Conservation (phyloP, 2,888 invertebrate species). For the Abrostola triplasia region DNA sequence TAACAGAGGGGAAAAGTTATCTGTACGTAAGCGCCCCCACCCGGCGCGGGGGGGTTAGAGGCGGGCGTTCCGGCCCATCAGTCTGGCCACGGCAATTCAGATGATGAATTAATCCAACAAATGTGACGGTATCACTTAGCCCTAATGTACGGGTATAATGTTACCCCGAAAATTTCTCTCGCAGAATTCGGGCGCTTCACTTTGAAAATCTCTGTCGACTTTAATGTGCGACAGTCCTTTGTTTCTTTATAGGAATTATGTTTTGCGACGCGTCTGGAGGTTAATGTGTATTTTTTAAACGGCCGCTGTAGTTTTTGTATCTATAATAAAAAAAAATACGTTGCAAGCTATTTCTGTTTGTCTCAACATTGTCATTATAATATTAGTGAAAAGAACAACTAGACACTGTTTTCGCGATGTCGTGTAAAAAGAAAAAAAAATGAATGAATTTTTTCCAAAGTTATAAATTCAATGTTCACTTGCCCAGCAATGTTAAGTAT, state of each 20-base stretch:
- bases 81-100: slow-evolving; percentile 89
- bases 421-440: no score
- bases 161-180: slow-evolving; percentile 81
- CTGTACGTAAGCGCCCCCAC: slow-evolving; percentile 63
- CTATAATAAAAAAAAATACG: no score
- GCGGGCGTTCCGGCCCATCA: slow-evolving; percentile 85
- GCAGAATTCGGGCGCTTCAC: slow-evolving; percentile 65
- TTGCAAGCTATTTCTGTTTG: no score
- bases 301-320: slow-evolving; percentile 8
- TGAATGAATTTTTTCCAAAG: slow-evolving; percentile 10
- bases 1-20: slow-evolving; percentile 72
- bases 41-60: slow-evolving; percentile 51
- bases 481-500: not conserved
- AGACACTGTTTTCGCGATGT: no score
- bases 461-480: not conserved
- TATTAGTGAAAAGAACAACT: no score
- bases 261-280: slow-evolving; percentile 58
- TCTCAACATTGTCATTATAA: no score
- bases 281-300: slow-evolving; percentile 60
- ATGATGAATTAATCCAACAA: slow-evolving; percentile 89
- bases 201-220: slow-evolving; percentile 73
- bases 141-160: slow-evolving; percentile 88
- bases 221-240: slow-evolving; percentile 72
- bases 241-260: slow-evolving; percentile 68
- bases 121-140: slow-evolving; percentile 89